A percentile compares a stretch with the other conserved stretches of the same genome.
phyloP scores from a whole-genome alignment of 2,797 vertebrate species.

The Novumbra hubbsi region DNA sequence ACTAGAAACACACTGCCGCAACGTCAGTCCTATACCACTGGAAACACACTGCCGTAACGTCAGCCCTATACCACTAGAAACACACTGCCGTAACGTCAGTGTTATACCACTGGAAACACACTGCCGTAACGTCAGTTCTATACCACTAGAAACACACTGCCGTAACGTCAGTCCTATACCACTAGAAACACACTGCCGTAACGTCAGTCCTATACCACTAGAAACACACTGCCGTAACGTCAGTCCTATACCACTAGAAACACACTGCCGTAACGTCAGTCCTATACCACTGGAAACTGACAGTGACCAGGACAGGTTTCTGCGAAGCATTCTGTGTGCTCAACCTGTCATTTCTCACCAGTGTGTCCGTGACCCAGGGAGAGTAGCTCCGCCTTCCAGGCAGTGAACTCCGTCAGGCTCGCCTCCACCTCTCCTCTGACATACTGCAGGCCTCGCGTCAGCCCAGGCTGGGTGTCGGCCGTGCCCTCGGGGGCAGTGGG shows the following conservation, averaged over 20 bases:
- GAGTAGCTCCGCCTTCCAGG: slow-evolving; percentile 84
- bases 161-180: neutral
- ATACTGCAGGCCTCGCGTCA: slow-evolving; percentile 79
- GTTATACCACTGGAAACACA: neutral
- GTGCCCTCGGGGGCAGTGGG: slow-evolving; percentile 58
- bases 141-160: neutral
- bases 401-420: slow-evolving; percentile 76
- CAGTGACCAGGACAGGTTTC: no score
- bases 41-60: neutral
- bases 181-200: neutral
- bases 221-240: neutral
- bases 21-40: neutral
- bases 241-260: neutral
- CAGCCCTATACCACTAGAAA: neutral
- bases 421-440: slow-evolving; percentile 78
- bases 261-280: neutral
- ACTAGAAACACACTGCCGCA: neutral
- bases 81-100: neutral
- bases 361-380: slow-evolving; percentile 52
- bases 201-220: neutral
- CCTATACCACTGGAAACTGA: neutral
- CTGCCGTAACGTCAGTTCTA: neutral
- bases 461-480: slow-evolving; percentile 60
- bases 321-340: neutral
- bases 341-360: slow-evolving; percentile 48